Percentiles rank a stretch among this genome's conserved stretches.
Conservation (phyloP, 2,888 invertebrate species). For the Aphelenchoides bicaudatus region DNA sequence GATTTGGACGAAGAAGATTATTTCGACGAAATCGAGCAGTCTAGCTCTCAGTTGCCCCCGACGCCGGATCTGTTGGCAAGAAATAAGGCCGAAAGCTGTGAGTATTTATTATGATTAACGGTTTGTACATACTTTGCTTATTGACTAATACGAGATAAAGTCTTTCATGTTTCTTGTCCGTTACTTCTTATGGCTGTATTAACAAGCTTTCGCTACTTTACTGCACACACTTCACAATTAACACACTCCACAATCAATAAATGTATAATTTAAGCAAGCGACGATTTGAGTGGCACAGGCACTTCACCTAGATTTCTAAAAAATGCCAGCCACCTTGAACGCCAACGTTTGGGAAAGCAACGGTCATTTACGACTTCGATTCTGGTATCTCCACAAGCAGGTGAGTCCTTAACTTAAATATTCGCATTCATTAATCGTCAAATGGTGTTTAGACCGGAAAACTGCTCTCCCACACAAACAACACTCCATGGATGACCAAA, state of each 20-base stretch:
- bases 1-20: constrained; percentile 10
- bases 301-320: constrained; percentile 1
- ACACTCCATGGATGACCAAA: constrained; percentile 32
- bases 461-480: constrained; percentile 29
- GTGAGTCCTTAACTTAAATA: too few species aligned
- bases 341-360: constrained; percentile 39
- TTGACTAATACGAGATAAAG: too few species aligned
- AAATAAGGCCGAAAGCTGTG: constrained; percentile 13
- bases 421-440: too few species aligned
- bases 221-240: constrained; percentile 1
- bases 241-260: background rate
- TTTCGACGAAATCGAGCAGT: background rate
- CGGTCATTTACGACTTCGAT: constrained; percentile 56
- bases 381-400: constrained; percentile 47
- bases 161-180: too few species aligned
- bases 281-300: constrained; percentile 14
- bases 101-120: constrained; percentile 15
- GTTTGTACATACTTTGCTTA: too few species aligned
- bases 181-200: too few species aligned
- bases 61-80: constrained; percentile 9
- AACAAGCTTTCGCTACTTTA: background rate
- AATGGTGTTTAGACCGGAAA: too few species aligned
- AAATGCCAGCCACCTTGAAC: too few species aligned
- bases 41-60: constrained; percentile 7
- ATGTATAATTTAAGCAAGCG: constrained; percentile 20